Conservation (phyloP, 2,888 invertebrate species). For the Xestia ashworthii region DNA sequence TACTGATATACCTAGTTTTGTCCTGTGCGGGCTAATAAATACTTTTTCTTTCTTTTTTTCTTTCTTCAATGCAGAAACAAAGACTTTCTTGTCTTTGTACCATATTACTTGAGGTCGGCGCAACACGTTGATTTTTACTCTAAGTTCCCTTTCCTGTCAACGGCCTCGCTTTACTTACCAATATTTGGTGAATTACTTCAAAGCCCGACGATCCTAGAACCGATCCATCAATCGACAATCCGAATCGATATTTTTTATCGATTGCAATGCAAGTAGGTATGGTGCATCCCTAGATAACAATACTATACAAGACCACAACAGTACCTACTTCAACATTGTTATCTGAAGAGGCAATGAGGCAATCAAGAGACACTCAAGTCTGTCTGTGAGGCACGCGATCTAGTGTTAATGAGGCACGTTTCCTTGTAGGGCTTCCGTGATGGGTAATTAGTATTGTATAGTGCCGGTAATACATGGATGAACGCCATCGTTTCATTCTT, state of each 20-base stretch:
- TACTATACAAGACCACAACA: background rate
- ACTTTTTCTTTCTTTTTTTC: too few relatives aligned
- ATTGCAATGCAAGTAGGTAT: background rate
- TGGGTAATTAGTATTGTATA: conserved; percentile 20
- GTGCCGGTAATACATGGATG: background rate
- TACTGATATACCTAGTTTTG: too few relatives aligned
- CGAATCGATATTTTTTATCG: background rate
- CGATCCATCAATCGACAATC: background rate
- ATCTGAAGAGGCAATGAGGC: conserved; percentile 14
- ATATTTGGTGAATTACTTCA: background rate
- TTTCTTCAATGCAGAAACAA: background rate
- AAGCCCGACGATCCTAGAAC: background rate
- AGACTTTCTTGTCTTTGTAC: too few relatives aligned
- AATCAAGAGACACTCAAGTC: conserved; percentile 25
- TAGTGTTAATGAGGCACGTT: conserved; percentile 21
- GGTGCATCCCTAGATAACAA: conserved; percentile 8
- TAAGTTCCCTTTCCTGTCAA: background rate
- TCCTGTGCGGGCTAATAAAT: too few relatives aligned
- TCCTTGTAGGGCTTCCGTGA: conserved; percentile 21
- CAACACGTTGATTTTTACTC: background rate
- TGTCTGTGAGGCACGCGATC: conserved; percentile 42
- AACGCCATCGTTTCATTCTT: background rate
- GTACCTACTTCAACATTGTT: conserved; percentile 17
- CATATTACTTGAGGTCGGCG: background rate
- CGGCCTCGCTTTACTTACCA: background rate